phyloP scores from a whole-genome alignment of 2,113 vertebrate species.

The Malurus cyaneus region DNA sequence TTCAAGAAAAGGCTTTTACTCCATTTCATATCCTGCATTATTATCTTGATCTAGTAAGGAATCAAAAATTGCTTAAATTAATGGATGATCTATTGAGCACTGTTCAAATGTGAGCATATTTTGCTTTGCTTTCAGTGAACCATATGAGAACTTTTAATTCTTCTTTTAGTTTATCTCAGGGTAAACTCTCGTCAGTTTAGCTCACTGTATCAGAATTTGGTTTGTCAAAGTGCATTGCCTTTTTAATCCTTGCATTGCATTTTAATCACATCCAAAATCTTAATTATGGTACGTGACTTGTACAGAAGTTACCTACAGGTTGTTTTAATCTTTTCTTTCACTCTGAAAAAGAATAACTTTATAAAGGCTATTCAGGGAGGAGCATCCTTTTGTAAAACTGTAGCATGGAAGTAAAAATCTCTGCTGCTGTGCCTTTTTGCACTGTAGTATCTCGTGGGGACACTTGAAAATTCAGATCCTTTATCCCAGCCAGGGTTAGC shows the following conservation, averaged over 20 bases:
- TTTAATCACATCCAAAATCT: background rate
- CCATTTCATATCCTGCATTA: background rate
- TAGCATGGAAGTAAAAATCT: background rate
- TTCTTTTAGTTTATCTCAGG: background rate
- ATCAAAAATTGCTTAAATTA: background rate
- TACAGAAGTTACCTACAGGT: background rate
- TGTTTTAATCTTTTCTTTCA: background rate
- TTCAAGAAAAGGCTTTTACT: background rate
- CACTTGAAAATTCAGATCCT: background rate
- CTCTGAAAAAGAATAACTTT: background rate
- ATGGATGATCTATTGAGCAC: background rate
- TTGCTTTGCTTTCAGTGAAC: background rate
- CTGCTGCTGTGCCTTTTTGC: background rate
- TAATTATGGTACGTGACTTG: fast-evolving
- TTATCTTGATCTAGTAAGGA: background rate
- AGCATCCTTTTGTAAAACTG: background rate
- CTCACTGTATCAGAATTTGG: background rate
- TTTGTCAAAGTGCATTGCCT: background rate
- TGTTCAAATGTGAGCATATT: background rate
- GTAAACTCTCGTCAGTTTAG: background rate
- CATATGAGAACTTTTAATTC: background rate
- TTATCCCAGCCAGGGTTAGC: background rate
- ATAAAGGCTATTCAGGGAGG: background rate
- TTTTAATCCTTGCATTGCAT: background rate
- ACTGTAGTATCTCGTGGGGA: background rate